Evolutionary conservation across 2,113 vertebrate genomes (phyloP).

Genomic region (Mesocricetus auratus): DNA sequence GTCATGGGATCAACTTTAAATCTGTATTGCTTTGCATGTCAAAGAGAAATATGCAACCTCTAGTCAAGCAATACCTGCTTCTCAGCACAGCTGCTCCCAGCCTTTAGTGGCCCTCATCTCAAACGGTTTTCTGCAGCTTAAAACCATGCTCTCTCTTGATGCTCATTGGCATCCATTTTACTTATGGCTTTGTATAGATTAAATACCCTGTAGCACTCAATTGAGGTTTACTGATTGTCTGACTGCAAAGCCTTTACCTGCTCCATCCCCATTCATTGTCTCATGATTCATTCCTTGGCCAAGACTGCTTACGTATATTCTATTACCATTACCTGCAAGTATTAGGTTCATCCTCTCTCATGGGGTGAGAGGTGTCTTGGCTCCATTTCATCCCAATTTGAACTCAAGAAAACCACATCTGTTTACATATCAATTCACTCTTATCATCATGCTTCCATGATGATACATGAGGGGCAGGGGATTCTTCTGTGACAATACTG

Average conservation of each 20-base stretch:
- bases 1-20: slow-evolving; percentile 54
- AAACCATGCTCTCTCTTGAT: slow-evolving; percentile 26
- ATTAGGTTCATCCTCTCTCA: background rate
- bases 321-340: background rate
- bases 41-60: slow-evolving; percentile 18
- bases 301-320: background rate
- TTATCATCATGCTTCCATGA: background rate
- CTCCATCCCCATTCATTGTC: slow-evolving; percentile 21
- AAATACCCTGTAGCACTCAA: slow-evolving; percentile 31
- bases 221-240: slow-evolving; percentile 36
- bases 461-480: background rate
- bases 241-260: background rate
- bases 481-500: background rate
- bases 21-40: background rate
- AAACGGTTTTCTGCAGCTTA: background rate
- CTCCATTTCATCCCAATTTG: background rate
- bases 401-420: background rate
- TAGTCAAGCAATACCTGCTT: background rate
- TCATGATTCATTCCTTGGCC: slow-evolving; percentile 32
- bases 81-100: background rate
- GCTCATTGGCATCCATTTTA: slow-evolving; percentile 33
- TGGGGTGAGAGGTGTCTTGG: background rate
- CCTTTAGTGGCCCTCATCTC: background rate
- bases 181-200: slow-evolving; percentile 36
- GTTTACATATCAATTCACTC: background rate